Percentiles rank a stretch among this genome's conserved stretches.
These are phyloP conservation scores for Phenacoccus solenopsis DNA, from an alignment of 1,140 invertebrate species.

Conservation along the genomic window DNA sequence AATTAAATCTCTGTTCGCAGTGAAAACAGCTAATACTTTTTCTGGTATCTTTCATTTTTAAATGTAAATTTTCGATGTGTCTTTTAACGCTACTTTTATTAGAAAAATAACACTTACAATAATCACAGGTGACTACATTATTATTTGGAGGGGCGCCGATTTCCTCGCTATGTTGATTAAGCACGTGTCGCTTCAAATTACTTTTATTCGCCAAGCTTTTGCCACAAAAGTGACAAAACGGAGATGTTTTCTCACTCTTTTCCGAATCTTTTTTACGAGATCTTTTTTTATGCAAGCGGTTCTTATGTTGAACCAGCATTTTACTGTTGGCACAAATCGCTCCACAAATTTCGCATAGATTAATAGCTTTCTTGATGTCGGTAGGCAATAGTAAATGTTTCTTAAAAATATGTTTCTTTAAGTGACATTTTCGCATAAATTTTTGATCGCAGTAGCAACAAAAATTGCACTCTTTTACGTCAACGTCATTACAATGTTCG, in stretches of 20 bases:
- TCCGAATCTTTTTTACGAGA: not conserved
- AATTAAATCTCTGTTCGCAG: not conserved
- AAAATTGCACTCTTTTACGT: too few relatives aligned
- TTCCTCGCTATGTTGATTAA: not conserved
- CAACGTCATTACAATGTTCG: too few relatives aligned
- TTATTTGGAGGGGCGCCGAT: not conserved
- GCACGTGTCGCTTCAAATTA: not conserved
- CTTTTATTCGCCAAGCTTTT: not conserved
- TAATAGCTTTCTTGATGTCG: not conserved
- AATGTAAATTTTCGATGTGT: constrained; percentile 2
- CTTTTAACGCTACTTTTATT: constrained; percentile 9
- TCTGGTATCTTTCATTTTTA: not conserved
- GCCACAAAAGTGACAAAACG: not conserved
- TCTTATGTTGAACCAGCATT: not conserved
- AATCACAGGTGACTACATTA: not conserved
- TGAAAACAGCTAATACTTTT: not conserved
- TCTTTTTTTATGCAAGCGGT: not conserved
- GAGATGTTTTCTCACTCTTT: not conserved
- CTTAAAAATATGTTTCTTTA: not conserved
- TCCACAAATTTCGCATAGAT: not conserved
- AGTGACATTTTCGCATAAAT: not conserved
- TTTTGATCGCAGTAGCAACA: not conserved
- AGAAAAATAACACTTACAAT: not conserved
- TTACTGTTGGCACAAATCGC: not conserved
- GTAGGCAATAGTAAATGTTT: not conserved